Evolutionary conservation across 2,797 vertebrate genomes (phyloP).

Genomic region (Spea hammondii): DNA sequence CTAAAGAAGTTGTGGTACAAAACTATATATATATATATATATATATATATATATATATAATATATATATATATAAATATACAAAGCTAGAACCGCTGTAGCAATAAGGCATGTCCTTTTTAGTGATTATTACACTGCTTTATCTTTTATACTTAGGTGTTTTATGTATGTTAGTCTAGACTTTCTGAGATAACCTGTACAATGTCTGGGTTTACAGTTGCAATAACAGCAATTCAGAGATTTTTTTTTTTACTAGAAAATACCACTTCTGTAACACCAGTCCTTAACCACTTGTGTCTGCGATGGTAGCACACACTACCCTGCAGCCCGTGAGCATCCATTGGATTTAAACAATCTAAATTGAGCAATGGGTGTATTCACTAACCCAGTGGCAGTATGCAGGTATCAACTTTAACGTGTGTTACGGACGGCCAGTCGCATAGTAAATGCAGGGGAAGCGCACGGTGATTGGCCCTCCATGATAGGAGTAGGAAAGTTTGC

Average conservation of each 20-base stretch:
- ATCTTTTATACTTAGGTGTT: slow-evolving; percentile 65
- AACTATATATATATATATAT: slow-evolving; percentile 55
- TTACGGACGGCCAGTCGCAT: too few relatives aligned
- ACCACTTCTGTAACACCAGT: slow-evolving; percentile 57
- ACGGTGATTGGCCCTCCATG: too few relatives aligned
- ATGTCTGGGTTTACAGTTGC: slow-evolving; percentile 66
- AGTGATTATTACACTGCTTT: slow-evolving; percentile 71
- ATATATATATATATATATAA: slow-evolving; percentile 43
- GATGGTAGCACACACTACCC: slow-evolving; percentile 23
- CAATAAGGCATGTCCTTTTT: slow-evolving; percentile 73
- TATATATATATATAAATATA: slow-evolving; percentile 39
- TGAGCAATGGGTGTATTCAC: too few relatives aligned
- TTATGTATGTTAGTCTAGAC: slow-evolving; percentile 66
- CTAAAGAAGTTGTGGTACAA: slow-evolving; percentile 64
- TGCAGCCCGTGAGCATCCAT: slow-evolving; percentile 21
- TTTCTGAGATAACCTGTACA: slow-evolving; percentile 65
- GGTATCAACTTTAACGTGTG: too few relatives aligned
- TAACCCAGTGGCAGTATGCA: too few relatives aligned
- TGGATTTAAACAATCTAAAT: slow-evolving; percentile 23
- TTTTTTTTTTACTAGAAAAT: slow-evolving; percentile 56
- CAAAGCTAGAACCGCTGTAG: slow-evolving; percentile 66
- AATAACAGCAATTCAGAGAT: slow-evolving; percentile 66
- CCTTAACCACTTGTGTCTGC: slow-evolving; percentile 48
- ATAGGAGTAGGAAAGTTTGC: too few relatives aligned
- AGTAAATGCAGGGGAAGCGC: too few relatives aligned